Evolutionary conservation across 2,888 invertebrate genomes (phyloP), one percentile per base, ranked within the genome.

Genomic region (Epicampocera succincta): DNA sequence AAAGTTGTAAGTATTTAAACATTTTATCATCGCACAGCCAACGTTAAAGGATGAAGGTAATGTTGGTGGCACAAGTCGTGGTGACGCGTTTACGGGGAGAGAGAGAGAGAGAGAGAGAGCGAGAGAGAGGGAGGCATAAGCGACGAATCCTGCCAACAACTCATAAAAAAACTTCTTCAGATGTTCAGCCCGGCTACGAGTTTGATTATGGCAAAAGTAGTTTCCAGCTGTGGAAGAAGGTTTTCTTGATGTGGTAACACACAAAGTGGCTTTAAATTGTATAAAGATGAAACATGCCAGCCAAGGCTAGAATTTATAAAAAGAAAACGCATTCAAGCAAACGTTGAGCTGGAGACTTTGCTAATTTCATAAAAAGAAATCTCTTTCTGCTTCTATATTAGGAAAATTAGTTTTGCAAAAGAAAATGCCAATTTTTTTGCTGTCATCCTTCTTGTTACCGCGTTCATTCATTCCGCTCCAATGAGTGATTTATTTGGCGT

Each of bases 401-500:
- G 60, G 58, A 61, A 65, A 73, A 65, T 66, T 73, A 73, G 60
- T 65, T 79, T 66, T 50, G 17, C 38, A 66, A 58, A 65, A 63
- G 29, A 56, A 65, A 78, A 21, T 17, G 13, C 8, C 12, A n/a
- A 11, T 19, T 21, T 66, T 63, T 72, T 21, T 69, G 46, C 8
- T 33, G 33, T 33, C 33, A 5, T 33, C 33, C 33, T 33, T 33
- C 33, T 33, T 33, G 33, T 33, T 33, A 33, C 17, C 42, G 29
- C 33, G 9, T 58, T 40, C 33, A 29, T 63, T 72, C 44, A 63
- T 68, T 73, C 65, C 72, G 81, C 85, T 84, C 85, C 88, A 87
- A 88, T 86, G 87, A 88, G 88, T 89, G 89, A 89, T 89, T 89
- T 89, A 89, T 89, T 89, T 89, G 88, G 86, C 88, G 89, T 87